Evolutionary conservation across 2,888 invertebrate species (phyloP), one percentile per base, ranked within the genome.

Genomic region (Azorinus chamasolen): DNA sequence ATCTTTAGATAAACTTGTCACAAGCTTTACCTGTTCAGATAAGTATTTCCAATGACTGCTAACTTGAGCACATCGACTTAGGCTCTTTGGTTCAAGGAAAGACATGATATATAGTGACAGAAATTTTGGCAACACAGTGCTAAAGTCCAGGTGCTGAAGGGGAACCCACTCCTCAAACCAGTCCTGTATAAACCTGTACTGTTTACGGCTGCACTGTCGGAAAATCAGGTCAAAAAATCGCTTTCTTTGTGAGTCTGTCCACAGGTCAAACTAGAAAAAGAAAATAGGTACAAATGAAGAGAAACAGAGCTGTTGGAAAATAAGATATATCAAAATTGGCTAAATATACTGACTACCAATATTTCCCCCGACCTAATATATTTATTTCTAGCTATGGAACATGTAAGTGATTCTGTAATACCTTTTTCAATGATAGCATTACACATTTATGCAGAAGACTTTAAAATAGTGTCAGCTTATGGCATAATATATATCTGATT

Each of bases 31-130:
- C 90, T 93, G 92, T 70, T 92, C 92, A 25, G 91, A 70, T 3
- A 92, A 71, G 55, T 90, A 91, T 72, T 92, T 93, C 93, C 93
- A 93, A 58, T 91, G 85, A 91, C 92, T 93, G 27, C 83, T 90
- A 10, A 91, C 92, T 79, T 87, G 88, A 1, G 91, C 86, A 57
- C 90, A 90, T 25, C 91, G 66, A 68, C 89, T 89, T 51, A 92
- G 82, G 71, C 88, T 91, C 64, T 91, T 88, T 0, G 93, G 92
- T 50, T 93, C 93, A 24, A 93, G 88, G 81, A 88, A 92, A 4
- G 93, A 92, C 76, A 92, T 90, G 22, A 93, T 90, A 72, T 92
- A 91, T 18, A 91, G 81, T 3, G 91, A 84, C 16, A 93, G 86
- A 69, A 91, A 91, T 20, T 90, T 77, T 0, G 92, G 92, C 10